These are phyloP conservation scores for Apostichopus parvimensis DNA, from an alignment of 35 echinoderm and acorn worm genomes.

Conservation along the genomic window DNA sequence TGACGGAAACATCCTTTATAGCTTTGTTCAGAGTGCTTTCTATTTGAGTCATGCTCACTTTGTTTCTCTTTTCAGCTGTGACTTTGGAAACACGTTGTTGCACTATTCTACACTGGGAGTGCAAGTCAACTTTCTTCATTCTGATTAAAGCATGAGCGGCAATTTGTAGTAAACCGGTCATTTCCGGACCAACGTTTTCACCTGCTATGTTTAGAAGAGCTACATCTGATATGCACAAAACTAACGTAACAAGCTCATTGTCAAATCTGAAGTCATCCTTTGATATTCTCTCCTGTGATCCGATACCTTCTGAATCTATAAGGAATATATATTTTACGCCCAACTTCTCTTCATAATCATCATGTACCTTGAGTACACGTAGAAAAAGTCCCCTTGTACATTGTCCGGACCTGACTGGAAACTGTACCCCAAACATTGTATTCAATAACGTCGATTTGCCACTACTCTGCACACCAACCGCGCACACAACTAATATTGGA, in stretches of 20 bases:
- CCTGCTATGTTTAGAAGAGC: neutral
- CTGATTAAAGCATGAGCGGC: constrained; percentile 4
- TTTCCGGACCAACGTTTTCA: no score
- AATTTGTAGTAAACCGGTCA: neutral
- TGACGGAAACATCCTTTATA: neutral
- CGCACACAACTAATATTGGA: no score
- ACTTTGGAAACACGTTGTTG: neutral
- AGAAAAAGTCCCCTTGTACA: no score
- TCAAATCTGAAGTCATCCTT: constrained; percentile 7
- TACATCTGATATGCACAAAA: constrained; percentile 4
- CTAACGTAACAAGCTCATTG: constrained; percentile 29
- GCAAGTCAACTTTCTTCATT: constrained; percentile 19
- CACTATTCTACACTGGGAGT: constrained; percentile 15
- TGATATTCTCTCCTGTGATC: neutral
- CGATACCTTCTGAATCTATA: neutral
- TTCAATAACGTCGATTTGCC: no score
- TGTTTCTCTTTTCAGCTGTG: no score
- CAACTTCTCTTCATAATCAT: no score
- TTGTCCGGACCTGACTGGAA: no score
- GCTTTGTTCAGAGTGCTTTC: no score
- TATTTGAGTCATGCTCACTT: neutral
- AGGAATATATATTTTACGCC: no score
- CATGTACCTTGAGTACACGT: no score
- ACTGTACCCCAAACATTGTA: no score
- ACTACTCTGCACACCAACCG: no score